Base-by-base conservation (phyloP, 2,888 invertebrate species). In the Napeogenes inachia region DNA sequence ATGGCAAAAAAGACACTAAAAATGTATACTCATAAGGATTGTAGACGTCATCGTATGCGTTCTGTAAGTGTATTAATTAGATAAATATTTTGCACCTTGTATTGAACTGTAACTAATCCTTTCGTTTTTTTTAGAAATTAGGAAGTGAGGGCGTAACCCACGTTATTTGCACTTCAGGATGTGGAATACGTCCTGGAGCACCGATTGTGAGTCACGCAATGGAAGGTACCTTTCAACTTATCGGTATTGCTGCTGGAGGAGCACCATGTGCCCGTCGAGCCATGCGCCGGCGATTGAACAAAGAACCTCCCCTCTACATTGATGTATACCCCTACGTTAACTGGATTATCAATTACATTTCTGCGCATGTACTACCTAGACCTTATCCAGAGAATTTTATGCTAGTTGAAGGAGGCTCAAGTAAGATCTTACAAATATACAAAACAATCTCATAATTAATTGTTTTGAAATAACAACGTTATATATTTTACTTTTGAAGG, bases 1-100 rank as follows among this genome's bases (percentile, higher is more conserved):
- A 80, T 88, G 79, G 89, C 79, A 4, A 88, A 87, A 67, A 87
- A 82, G 67, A 80, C 87, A 2, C 60, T 88, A 3, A 83, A 77
- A 71, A 61, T 89, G 60, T 87, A 77, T 60, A 83, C 83, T 1
- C 85, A 87, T 62, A 81, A 76, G 68, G 86, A 87, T 56, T 88
- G 88, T 69, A 75, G 77, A 60, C 75, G 72, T 59, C 84, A 84
- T 75, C 78, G 82, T 12, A 75, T 79, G 73, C 76, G 74, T 71
- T 73, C 74, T 72, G 87, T 87, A 78, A 71, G 66, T 65, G 3
- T 32, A 32, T 32, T 42, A 35, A 5, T 5, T 35, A 3, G 12
- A 2, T 1, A 42, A 10, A 42, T 42, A 42, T 12, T 42, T 42
- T 42, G 2, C 10, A 42, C 12, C 3, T 3, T 42, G 12, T 42